Evolutionary conservation across 2,888 invertebrate genomes (phyloP), one percentile per base, ranked within the genome.

Genomic region (Poecilus cupreus): DNA sequence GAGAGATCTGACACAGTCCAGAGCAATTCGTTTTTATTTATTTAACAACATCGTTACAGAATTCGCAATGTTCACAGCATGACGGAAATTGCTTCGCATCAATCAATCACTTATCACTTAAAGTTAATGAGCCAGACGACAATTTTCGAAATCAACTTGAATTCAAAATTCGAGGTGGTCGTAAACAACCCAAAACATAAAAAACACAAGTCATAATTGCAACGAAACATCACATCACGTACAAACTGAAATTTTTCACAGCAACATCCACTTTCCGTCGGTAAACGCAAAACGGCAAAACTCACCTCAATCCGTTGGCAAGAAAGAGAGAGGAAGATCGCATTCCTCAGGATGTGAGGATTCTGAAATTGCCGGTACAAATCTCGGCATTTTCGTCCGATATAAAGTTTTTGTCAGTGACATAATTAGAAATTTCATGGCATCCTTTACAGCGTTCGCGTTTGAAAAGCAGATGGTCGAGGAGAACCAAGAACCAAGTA

Each of bases 401-500:
- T 60, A 46, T 64, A 60, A 75, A 51, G 60, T 60, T 77, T 77
- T 77, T 77, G 77, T 77, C 64, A 46, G 54, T 77, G 77, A 77
- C 77, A 77, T 77, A 77, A 77, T 77, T 77, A 60, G 77, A 77
- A 77, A 77, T 77, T 77, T 77, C 77, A 77, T 51, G 77, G 57
- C 39, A 37, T 26, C 76, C 37, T 76, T 76, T 76, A 51, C 37
- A 57, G 20, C 57, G 76, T 57, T 76, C 54, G 76, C 76, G 22
- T 76, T 74, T 74, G 51, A 51, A 74, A 74, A 74, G 76, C 76
- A 76, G 51, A 54, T 76, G 72, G 72, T 68, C 64, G 37, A 60
- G 37, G 43, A 43, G 4, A 43, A 26, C 54, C 49, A 16, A 49
- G 49, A 6, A 49, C n/a, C 4, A 60, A 26, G 60, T 68, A 68